Percentiles rank a stretch among this genome's conserved stretches.
These are phyloP conservation scores for Eledone cirrhosa DNA, from an alignment of 2,888 invertebrate genomes.

Conservation along the genomic window DNA sequence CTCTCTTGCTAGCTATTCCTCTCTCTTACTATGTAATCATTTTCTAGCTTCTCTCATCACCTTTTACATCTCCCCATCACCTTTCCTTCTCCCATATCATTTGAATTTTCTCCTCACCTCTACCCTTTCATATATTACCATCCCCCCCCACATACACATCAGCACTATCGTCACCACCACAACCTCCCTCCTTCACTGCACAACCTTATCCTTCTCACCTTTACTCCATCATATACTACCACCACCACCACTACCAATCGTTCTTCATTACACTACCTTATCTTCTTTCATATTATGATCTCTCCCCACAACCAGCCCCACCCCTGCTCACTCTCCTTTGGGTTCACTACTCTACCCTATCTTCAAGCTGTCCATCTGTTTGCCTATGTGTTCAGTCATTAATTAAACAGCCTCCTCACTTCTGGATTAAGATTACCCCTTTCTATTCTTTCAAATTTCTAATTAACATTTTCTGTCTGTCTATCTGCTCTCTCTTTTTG, in stretches of 20 bases:
- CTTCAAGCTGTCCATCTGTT: too few species aligned
- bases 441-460: neutral
- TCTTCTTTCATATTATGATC: too few species aligned
- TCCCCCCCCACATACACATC: conserved; percentile 12
- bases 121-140: neutral
- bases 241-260: too few species aligned
- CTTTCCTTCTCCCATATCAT: neutral
- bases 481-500: neutral
- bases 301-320: too few species aligned
- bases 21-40: neutral
- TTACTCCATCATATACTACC: too few species aligned
- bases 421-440: neutral
- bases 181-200: conserved; percentile 15
- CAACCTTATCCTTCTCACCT: too few species aligned
- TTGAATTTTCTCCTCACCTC: neutral
- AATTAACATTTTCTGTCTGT: conserved; percentile 4
- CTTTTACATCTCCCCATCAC: neutral
- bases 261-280: too few species aligned
- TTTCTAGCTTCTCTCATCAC: neutral
- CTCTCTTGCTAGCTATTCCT: neutral
- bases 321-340: too few species aligned
- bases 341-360: too few species aligned
- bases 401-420: neutral
- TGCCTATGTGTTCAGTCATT: too few species aligned
- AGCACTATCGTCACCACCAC: conserved; percentile 15